These are phyloP conservation scores for Platerodrilus igneus DNA, from an alignment of 2,888 invertebrate species.

Conservation along the genomic window DNA sequence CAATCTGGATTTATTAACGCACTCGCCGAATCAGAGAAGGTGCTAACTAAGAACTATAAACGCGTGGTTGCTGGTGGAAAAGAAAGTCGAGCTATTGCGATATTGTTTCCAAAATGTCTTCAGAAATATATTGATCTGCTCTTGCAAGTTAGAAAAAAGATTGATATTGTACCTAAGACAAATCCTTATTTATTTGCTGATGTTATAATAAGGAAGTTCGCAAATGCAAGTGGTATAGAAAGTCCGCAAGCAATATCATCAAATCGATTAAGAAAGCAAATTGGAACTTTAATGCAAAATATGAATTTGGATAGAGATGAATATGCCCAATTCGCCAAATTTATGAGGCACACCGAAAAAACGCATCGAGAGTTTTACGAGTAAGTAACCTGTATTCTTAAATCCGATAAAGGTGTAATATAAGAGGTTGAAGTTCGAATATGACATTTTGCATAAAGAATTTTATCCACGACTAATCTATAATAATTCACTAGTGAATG, in stretches of 20 bases:
- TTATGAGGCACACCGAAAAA: too few relatives aligned
- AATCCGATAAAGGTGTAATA: too few relatives aligned
- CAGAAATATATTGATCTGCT: constrained; percentile 15
- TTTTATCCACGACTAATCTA: too few relatives aligned
- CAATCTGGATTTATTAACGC: constrained; percentile 14
- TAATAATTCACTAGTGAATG: too few relatives aligned
- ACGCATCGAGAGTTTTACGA: too few relatives aligned
- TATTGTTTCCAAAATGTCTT: constrained; percentile 15
- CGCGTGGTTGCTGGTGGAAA: constrained; percentile 18
- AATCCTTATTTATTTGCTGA: constrained; percentile 20
- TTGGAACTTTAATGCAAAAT: constrained; percentile 13
- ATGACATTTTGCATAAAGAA: too few relatives aligned
- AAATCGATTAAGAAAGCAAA: constrained; percentile 15
- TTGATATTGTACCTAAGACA: constrained; percentile 12
- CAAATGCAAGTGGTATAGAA: constrained; percentile 10
- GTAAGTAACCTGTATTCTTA: too few relatives aligned
- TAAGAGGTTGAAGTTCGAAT: too few relatives aligned
- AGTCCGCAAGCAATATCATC: constrained; percentile 12
- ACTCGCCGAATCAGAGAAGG: constrained; percentile 17
- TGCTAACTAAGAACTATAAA: constrained; percentile 10
- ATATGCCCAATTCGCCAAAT: constrained; percentile 7
- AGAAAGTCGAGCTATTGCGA: constrained; percentile 15
- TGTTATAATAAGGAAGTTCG: constrained; percentile 11
- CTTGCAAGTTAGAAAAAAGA: constrained; percentile 14
- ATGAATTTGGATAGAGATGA: constrained; percentile 11